phyloP scores from a whole-genome alignment of 2,888 invertebrate species.

The Drosophila suboccidentalis region DNA sequence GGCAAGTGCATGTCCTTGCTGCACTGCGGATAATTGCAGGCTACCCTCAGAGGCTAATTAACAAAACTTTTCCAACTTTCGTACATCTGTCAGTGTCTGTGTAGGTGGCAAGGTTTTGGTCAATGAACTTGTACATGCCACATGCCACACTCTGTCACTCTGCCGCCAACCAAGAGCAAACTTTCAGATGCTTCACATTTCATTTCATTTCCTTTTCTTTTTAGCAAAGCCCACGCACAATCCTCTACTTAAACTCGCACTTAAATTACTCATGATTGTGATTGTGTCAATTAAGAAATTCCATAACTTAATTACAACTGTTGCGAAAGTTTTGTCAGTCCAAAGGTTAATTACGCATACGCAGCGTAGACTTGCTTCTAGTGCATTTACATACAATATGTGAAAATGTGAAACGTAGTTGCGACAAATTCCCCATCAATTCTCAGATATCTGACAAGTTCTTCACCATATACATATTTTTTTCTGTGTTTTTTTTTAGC shows the following conservation, averaged over 20 bases:
- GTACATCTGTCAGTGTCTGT: slow-evolving; percentile 17
- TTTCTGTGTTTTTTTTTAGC: slow-evolving; percentile 80
- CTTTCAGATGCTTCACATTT: slow-evolving; percentile 23
- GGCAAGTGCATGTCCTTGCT: slow-evolving; percentile 48
- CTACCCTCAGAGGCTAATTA: slow-evolving; percentile 53
- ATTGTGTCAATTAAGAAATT: slow-evolving; percentile 44
- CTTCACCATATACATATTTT: background rate
- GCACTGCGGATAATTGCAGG: slow-evolving; percentile 47
- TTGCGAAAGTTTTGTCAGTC: slow-evolving; percentile 41
- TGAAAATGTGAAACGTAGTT: background rate
- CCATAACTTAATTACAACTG: slow-evolving; percentile 60
- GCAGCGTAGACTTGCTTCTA: slow-evolving; percentile 32
- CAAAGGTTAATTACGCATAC: slow-evolving; percentile 76
- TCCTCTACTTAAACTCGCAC: slow-evolving; percentile 9
- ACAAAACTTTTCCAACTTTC: slow-evolving; percentile 22
- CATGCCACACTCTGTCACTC: background rate
- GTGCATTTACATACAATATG: slow-evolving; percentile 37
- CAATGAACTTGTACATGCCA: slow-evolving; percentile 37
- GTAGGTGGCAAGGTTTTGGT: slow-evolving; percentile 34
- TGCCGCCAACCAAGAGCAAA: slow-evolving; percentile 11
- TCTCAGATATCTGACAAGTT: slow-evolving; percentile 4
- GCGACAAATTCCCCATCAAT: slow-evolving; percentile 36
- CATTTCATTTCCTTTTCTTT: slow-evolving; percentile 15
- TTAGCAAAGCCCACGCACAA: slow-evolving; percentile 24
- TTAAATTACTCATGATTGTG: slow-evolving; percentile 19